Evolutionary conservation across 2,888 invertebrate genomes (phyloP).

Genomic region (Stenodema calcarata): DNA sequence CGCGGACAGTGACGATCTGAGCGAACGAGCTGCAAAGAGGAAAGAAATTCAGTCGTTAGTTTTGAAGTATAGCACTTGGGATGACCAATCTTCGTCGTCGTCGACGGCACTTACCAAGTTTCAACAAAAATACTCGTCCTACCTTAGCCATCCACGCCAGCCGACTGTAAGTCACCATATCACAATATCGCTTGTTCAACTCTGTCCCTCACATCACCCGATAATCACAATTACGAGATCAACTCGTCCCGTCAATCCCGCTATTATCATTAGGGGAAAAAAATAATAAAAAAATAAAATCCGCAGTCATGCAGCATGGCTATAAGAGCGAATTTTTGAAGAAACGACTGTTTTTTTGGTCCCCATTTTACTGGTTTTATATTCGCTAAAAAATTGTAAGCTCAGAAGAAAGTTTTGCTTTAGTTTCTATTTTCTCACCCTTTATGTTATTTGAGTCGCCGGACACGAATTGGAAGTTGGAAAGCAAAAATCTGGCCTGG

Average conservation of each 20-base stretch:
- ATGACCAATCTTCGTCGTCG: slow-evolving; percentile 63
- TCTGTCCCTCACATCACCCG: not conserved
- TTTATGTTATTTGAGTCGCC: too few relatives aligned
- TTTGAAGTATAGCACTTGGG: slow-evolving; percentile 81
- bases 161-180: slow-evolving; percentile 49
- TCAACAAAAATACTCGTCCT: slow-evolving; percentile 58
- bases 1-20: slow-evolving; percentile 60
- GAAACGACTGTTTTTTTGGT: too few relatives aligned
- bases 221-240: not conserved
- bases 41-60: slow-evolving; percentile 84
- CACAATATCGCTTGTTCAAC: not conserved
- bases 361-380: too few relatives aligned
- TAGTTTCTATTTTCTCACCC: too few relatives aligned
- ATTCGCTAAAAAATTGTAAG: too few relatives aligned
- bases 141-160: slow-evolving; percentile 47
- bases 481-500: too few relatives aligned
- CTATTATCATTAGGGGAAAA: too few relatives aligned
- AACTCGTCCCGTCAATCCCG: not conserved
- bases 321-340: too few relatives aligned
- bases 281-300: too few relatives aligned
- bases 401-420: too few relatives aligned
- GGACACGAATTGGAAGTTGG: too few relatives aligned
- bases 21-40: slow-evolving; percentile 79
- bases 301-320: too few relatives aligned
- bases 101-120: slow-evolving; percentile 57